Evolutionary conservation across 2,888 invertebrate species (phyloP).

Genomic region (Drosophila leonis): DNA sequence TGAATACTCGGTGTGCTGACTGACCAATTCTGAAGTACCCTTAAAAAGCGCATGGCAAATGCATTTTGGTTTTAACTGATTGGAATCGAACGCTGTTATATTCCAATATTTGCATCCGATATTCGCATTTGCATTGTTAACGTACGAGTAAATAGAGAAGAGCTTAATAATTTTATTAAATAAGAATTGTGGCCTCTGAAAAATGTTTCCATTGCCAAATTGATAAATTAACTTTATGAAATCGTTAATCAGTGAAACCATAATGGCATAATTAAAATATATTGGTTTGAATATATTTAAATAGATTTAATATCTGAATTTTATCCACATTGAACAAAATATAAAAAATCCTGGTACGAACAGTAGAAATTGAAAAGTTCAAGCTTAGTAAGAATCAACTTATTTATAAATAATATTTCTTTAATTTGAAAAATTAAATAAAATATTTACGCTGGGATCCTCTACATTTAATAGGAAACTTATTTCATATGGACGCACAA

Average conservation of each 20-base stretch:
- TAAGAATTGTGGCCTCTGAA: not conserved
- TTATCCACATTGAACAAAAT: too few relatives aligned
- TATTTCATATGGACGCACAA: not conserved
- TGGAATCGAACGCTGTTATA: slow-evolving; percentile 25
- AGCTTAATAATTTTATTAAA: slow-evolving; percentile 14
- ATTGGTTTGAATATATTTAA: not conserved
- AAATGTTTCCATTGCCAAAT: not conserved
- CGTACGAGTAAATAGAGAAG: slow-evolving; percentile 13
- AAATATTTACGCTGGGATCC: too few relatives aligned
- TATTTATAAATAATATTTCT: too few relatives aligned
- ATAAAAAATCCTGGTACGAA: too few relatives aligned
- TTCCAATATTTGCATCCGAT: slow-evolving; percentile 21
- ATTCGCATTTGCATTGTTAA: slow-evolving; percentile 21
- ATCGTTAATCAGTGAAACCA: not conserved
- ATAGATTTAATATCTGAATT: not conserved
- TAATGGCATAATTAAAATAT: not conserved
- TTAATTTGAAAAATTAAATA: too few relatives aligned
- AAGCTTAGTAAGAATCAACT: too few relatives aligned
- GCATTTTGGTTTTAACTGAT: slow-evolving; percentile 44
- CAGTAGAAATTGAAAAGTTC: too few relatives aligned
- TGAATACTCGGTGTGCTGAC: slow-evolving; percentile 30
- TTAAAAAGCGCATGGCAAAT: slow-evolving; percentile 43
- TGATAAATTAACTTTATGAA: not conserved
- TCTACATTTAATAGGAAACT: too few relatives aligned
- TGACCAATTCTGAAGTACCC: slow-evolving; percentile 38